phyloP scores from a whole-genome alignment of 2,797 vertebrate genomes.

The Malacoraja senta region DNA sequence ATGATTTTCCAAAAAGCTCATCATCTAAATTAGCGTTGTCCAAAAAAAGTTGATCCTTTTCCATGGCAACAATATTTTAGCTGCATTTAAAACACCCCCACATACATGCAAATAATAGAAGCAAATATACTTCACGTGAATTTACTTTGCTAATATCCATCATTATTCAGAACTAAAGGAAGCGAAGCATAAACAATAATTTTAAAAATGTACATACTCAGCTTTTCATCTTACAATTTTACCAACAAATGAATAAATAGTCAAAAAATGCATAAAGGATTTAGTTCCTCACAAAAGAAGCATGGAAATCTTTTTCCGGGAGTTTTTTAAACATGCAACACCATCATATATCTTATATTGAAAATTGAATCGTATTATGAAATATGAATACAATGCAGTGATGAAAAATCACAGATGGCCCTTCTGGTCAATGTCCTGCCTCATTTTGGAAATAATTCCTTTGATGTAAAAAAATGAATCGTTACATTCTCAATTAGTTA shows the following conservation, averaged over 20 bases:
- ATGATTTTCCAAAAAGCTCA: background rate
- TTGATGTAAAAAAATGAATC: background rate
- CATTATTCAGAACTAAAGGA: background rate
- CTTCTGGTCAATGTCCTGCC: background rate
- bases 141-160: conserved; percentile 12
- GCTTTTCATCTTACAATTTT: background rate
- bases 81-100: background rate
- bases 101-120: too few species aligned
- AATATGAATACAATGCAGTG: background rate
- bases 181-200: background rate
- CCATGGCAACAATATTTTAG: background rate
- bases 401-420: background rate
- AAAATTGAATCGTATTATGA: background rate
- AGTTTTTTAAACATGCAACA: background rate
- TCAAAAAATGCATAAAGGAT: background rate
- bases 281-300: background rate
- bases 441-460: background rate
- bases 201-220: background rate
- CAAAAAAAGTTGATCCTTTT: background rate
- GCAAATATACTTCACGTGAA: too few species aligned
- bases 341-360: background rate
- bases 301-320: background rate
- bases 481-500: background rate
- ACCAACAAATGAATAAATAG: background rate
- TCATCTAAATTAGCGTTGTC: background rate